phyloP scores from a whole-genome alignment of 1,140 invertebrate species.

The Pogonomyrmex barbatus region DNA sequence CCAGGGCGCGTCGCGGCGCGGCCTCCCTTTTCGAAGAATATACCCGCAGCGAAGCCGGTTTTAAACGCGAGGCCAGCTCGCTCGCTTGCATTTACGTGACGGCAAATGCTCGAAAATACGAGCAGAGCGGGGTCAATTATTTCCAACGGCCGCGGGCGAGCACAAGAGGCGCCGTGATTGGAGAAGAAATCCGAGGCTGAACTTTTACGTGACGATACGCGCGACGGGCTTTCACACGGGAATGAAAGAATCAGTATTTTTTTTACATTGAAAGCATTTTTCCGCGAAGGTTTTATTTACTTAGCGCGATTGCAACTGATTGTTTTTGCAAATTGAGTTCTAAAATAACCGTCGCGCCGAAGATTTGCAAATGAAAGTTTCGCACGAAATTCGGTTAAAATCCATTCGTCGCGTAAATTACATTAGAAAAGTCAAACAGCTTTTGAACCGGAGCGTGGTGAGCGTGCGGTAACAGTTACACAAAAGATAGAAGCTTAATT shows the following conservation, averaged over 20 bases:
- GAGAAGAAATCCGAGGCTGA: slow-evolving; percentile 23
- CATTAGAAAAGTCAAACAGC: slow-evolving; percentile 27
- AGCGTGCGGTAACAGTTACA: neutral
- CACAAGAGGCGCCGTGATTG: slow-evolving; percentile 58
- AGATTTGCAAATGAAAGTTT: slow-evolving; percentile 38
- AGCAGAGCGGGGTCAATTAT: slow-evolving; percentile 47
- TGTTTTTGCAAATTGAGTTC: slow-evolving; percentile 45
- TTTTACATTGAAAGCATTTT: slow-evolving; percentile 3
- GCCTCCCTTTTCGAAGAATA: slow-evolving; percentile 43
- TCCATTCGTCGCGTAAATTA: neutral
- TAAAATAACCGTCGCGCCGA: slow-evolving; percentile 3
- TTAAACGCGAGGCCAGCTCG: slow-evolving; percentile 29
- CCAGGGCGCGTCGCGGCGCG: neutral
- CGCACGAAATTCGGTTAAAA: neutral
- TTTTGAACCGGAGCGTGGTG: neutral
- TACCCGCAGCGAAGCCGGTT: slow-evolving; percentile 26
- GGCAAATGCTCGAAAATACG: slow-evolving; percentile 27
- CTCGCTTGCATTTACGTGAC: slow-evolving; percentile 27
- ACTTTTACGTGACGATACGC: slow-evolving; percentile 20
- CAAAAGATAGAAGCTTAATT: neutral
- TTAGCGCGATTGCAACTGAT: slow-evolving; percentile 33
- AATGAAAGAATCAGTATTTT: slow-evolving; percentile 23
- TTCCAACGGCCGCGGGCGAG: slow-evolving; percentile 21
- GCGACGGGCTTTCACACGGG: neutral
- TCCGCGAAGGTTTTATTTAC: slow-evolving; percentile 31